Percentiles rank a stretch among this genome's conserved stretches.
Evolutionary conservation across 2,888 invertebrate genomes (phyloP).

Genomic region (Drosophila histrio): DNA sequence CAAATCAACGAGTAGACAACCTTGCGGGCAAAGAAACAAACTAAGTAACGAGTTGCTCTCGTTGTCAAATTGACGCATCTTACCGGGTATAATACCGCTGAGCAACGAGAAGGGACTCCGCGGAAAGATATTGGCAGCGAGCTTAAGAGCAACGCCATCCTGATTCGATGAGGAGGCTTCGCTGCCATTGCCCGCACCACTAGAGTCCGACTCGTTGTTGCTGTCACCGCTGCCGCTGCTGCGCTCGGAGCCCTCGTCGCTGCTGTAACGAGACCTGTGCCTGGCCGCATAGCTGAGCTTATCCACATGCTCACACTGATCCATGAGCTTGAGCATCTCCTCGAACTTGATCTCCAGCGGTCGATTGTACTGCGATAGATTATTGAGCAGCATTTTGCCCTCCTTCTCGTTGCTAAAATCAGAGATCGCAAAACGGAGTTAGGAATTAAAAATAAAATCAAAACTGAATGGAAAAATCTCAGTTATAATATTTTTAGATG

Average conservation of each 20-base stretch:
- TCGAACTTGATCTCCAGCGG: conserved; percentile 88
- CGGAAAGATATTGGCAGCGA: conserved; percentile 84
- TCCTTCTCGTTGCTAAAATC: conserved; percentile 89
- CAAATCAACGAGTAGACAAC: not conserved
- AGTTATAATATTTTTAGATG: no score
- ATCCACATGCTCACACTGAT: conserved; percentile 90
- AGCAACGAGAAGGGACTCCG: conserved; percentile 89
- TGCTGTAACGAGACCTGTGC: conserved; percentile 73
- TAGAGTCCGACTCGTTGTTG: conserved; percentile 55
- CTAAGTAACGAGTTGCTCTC: not conserved
- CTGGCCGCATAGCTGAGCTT: conserved; percentile 71
- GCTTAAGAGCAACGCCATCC: conserved; percentile 73
- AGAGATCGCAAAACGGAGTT: no score
- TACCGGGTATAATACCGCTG: conserved; percentile 93
- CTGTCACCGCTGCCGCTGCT: conserved; percentile 83
- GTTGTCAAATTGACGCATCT: conserved; percentile 1
- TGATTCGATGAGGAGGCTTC: conserved; percentile 40
- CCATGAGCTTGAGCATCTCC: conserved; percentile 92
- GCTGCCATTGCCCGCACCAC: conserved; percentile 12
- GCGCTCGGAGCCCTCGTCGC: conserved; percentile 38
- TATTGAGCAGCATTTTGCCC: conserved; percentile 87
- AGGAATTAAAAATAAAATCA: no score
- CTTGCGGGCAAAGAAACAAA: no score
- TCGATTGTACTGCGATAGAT: conserved; percentile 87
- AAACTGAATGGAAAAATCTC: no score